Base-by-base conservation (phyloP, 2,113 vertebrate genomes). In the Scolopax mira region DNA sequence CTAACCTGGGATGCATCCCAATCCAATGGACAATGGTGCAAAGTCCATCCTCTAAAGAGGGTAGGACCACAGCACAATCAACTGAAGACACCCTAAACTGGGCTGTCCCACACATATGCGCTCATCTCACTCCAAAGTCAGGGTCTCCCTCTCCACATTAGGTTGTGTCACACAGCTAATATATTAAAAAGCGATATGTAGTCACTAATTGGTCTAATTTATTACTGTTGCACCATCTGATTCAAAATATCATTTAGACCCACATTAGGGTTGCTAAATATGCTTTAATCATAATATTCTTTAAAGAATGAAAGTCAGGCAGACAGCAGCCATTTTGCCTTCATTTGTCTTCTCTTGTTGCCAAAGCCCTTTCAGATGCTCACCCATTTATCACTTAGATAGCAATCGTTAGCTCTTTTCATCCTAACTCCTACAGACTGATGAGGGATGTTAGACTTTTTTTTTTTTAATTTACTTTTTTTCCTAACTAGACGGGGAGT, bases 311-410 rank as follows among this genome's bases (percentile, higher is more conserved):
- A 88, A 78, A 93, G 60, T 52, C 72, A 85, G 24, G 72, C 67
- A 83, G 85, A 73, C 82, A 90, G 75, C n/a, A 96, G 60, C 64
- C 88, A 93, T 85, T 93, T 90, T 60, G 64, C 93, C 55, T 86
- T 94, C 90, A 93, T 96, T 83, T 39, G 82, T 97, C 90, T 95
- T 61, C 51, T 54, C 64, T 71, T 67, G 75, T 71, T 86, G 79
- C 85, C 80, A 88, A 79, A 94, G 72, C 33, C 64, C 64, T 93
- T 84, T 85, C 88, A 74, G 52, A 71, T 1, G 9, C 69, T 83
- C 15, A 31, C 44, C 52, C 88, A 93, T 97, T 93, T 79, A 93
- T 96, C 96, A 96, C 90, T 79, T 33, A 35, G 88, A 95, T 93
- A 85, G 91, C 13, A 4, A 94, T 95, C 84, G 4, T 95, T 88